A percentile compares a stretch with the other conserved stretches of the same genome.
phyloP scores from a whole-genome alignment of 2,888 invertebrate species.

The Nymphalis urticae region DNA sequence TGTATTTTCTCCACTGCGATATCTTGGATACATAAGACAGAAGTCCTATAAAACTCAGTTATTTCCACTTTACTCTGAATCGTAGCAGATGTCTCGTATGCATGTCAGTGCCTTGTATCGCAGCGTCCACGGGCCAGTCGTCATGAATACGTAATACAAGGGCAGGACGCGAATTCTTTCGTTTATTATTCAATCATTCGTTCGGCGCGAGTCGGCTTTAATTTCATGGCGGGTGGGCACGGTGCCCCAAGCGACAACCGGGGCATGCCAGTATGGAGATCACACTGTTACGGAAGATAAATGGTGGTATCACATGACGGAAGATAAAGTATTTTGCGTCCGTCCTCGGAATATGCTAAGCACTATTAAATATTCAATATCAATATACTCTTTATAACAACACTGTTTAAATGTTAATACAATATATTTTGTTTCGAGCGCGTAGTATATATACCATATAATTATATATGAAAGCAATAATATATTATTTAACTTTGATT shows the following conservation, averaged over 20 bases:
- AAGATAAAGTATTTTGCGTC: slow-evolving; percentile 16
- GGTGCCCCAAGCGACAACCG: slow-evolving; percentile 64
- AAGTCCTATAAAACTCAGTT: slow-evolving; percentile 1
- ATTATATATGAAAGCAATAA: background rate
- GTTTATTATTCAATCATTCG: slow-evolving; percentile 83
- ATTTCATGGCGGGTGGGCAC: slow-evolving; percentile 82
- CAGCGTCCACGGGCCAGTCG: slow-evolving; percentile 67
- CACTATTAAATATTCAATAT: slow-evolving; percentile 8
- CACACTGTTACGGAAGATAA: slow-evolving; percentile 41
- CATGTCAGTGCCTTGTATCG: slow-evolving; percentile 47
- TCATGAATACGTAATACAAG: slow-evolving; percentile 81
- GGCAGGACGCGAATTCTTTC: slow-evolving; percentile 81
- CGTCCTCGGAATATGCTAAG: slow-evolving; percentile 9
- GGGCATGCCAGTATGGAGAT: slow-evolving; percentile 60
- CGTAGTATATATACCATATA: background rate
- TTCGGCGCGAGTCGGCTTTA: slow-evolving; percentile 81
- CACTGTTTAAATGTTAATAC: background rate
- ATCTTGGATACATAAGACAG: background rate
- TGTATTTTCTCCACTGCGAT: background rate
- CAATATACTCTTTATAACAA: background rate
- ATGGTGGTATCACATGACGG: slow-evolving; percentile 17
- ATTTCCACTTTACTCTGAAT: slow-evolving; percentile 26
- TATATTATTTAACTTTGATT: background rate
- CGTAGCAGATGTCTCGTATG: slow-evolving; percentile 50
- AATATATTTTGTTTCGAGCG: background rate